Evolutionary conservation across 2,797 vertebrate species (phyloP).

Genomic region (Crypturellus tataupa): DNA sequence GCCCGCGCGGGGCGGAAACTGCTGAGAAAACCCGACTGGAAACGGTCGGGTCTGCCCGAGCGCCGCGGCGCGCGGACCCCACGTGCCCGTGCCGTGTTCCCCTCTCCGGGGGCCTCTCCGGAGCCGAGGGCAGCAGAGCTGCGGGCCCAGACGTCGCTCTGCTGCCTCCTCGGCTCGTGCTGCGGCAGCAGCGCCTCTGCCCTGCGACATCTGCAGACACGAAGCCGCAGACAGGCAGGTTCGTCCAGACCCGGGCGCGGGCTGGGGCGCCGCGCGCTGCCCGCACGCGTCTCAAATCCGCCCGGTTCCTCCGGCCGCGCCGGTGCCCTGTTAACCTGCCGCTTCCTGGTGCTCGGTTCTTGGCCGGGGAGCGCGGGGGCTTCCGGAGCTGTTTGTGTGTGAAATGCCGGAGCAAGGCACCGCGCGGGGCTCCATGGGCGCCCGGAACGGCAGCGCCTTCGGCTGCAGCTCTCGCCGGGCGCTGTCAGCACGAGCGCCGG

Average conservation of each 20-base stretch:
- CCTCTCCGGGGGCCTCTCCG: not conserved
- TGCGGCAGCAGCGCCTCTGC: not conserved
- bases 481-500: not conserved
- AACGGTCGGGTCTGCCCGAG: too few relatives aligned
- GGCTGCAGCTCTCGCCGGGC: not conserved
- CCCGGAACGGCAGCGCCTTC: not conserved
- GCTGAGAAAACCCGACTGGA: not conserved
- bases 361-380: accelerated
- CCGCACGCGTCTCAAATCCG: not conserved
- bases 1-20: not conserved
- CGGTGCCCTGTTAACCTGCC: not conserved
- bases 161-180: not conserved
- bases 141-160: not conserved
- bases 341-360: accelerated
- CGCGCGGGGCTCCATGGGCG: not conserved
- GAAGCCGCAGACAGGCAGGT: not conserved
- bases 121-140: not conserved
- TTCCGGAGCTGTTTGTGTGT: not conserved
- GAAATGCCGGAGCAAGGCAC: not conserved
- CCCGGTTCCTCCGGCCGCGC: not conserved
- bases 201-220: not conserved
- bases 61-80: too few relatives aligned
- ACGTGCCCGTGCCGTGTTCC: too few relatives aligned
- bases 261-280: not conserved
- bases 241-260: not conserved